A percentile compares a stretch with the other conserved stretches of the same genome.
phyloP scores from a whole-genome alignment of 2,797 vertebrate genomes.

The Amblyopsis hoosieri region DNA sequence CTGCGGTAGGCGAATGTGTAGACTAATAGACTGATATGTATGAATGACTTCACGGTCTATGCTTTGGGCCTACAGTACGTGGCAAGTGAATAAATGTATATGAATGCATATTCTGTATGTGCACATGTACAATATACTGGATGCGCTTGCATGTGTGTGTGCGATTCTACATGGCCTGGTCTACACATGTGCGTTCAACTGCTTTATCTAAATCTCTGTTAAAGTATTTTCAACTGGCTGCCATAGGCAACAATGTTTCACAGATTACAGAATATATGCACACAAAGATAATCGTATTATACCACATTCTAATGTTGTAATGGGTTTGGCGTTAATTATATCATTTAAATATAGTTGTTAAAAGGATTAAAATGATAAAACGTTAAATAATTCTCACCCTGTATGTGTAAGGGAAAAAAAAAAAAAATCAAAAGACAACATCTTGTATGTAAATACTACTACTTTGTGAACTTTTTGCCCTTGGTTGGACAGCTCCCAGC shows the following conservation, averaged over 20 bases:
- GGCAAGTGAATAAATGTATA: too few species aligned
- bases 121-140: too few species aligned
- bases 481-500: not conserved
- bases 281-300: constrained; percentile 60
- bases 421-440: not conserved
- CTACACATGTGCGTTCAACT: constrained; percentile 29
- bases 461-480: constrained; percentile 18
- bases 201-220: constrained; percentile 60
- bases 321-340: too few species aligned
- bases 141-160: not conserved
- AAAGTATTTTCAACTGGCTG: constrained; percentile 53
- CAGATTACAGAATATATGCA: constrained; percentile 62
- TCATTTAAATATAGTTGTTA: not conserved
- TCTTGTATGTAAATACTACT: not conserved
- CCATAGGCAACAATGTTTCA: constrained; percentile 47
- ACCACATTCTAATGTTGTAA: constrained; percentile 44
- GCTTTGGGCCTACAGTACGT: too few species aligned
- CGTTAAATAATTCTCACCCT: not conserved
- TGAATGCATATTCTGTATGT: too few species aligned
- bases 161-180: not conserved
- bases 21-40: too few species aligned
- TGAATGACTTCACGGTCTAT: too few species aligned
- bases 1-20: too few species aligned
- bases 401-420: not conserved
- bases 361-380: too few species aligned